Evolutionary conservation across 2,797 vertebrate genomes (phyloP), one percentile per base, ranked within the genome.

Genomic region (Clarias platycephalus): DNA sequence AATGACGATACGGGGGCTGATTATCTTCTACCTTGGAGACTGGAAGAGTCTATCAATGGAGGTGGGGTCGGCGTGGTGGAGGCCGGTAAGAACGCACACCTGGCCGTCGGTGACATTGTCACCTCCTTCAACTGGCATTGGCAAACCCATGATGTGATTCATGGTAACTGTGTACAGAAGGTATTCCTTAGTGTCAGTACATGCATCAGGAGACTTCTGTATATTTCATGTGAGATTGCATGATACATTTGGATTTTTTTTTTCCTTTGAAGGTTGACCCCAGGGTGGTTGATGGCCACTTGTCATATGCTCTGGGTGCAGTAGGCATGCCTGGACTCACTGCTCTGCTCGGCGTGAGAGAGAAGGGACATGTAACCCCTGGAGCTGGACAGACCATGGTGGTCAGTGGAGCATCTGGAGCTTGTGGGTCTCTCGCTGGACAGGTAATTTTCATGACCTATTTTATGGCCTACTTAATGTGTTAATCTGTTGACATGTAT

Each of bases 381-480:
- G 96, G 96, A 70, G 93, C 95, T 44, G 95, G 96, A 86, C 97
- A 98, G 91, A 99, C 97, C 0, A 95, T 99, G 97, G 97, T 99
- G 89, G 93, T 99, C 88, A 99, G 97, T 0, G 97, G 97, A 0
- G 98, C 97, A 0, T 97, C 97, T 0, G 98, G 97, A 3, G 96
- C 97, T 76, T 99, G 98, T 24, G 98, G 98, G 72, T 97, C 96
- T 55, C 88, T 99, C 86, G 97, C 97, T 0, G 98, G 98, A 77
- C 98, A 99, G 97, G 97, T 99, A 89, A 89, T 62, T 64, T 72
- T 16, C 63, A 31, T 22, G 24, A 49, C 20, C 40, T 66, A 49
- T 49, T 49, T 49, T 2, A 44, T 64, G 40, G 13, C 60, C 8
- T 2, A 28, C 64, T 66, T 31, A 18, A 20, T 2, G 4, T 66